Conservation (phyloP, 2,797 vertebrate genomes). For the Thamnophis elegans region DNA sequence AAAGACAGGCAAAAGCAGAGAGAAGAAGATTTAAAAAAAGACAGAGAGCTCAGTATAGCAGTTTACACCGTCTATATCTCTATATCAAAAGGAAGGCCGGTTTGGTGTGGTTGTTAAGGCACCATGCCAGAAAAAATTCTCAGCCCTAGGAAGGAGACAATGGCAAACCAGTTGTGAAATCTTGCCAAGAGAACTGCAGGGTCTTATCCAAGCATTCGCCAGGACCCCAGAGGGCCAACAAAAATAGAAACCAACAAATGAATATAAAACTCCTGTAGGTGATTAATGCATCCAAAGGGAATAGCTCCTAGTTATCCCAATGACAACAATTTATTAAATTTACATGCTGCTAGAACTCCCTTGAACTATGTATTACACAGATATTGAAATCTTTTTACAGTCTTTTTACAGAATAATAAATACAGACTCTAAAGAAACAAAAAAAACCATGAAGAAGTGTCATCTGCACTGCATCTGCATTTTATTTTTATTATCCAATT, state of each 20-base stretch:
- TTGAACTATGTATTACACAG: not conserved
- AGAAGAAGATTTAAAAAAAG: not conserved
- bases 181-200: not conserved
- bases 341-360: not conserved
- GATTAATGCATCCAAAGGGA: not conserved
- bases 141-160: not conserved
- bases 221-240: not conserved
- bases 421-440: not conserved
- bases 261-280: not conserved
- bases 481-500: conserved; percentile 8
- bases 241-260: not conserved
- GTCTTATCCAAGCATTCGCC: not conserved
- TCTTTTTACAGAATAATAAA: not conserved
- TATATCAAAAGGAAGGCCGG: not conserved
- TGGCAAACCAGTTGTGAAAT: not conserved
- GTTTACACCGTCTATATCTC: not conserved
- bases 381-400: not conserved
- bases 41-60: not conserved
- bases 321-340: not conserved
- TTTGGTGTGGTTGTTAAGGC: not conserved
- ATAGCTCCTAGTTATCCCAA: not conserved
- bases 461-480: not conserved
- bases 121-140: not conserved
- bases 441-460: not conserved
- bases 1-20: not conserved